Conservation (phyloP, 2,888 invertebrate genomes). For the Lagria hirta region DNA sequence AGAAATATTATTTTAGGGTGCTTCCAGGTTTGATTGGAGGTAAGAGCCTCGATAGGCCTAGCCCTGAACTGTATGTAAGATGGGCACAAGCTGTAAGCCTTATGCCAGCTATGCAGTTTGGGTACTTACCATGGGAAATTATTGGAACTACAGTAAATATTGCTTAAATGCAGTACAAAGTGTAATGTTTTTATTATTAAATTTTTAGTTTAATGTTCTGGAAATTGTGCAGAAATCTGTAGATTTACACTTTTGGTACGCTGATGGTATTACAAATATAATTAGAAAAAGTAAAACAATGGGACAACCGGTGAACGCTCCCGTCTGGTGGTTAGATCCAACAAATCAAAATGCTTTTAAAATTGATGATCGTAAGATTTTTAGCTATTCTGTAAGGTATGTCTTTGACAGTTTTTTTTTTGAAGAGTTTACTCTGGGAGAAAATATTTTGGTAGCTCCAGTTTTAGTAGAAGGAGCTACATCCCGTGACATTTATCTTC, state of each 20-base stretch:
- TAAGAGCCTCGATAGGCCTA: constrained; percentile 46
- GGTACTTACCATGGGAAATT: constrained; percentile 71
- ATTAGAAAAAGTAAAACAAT: constrained; percentile 61
- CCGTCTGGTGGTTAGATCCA: constrained; percentile 82
- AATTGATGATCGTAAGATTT: constrained; percentile 59
- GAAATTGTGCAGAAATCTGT: constrained; percentile 64
- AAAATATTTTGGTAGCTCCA: constrained; percentile 74
- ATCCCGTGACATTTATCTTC: constrained; percentile 71
- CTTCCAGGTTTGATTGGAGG: constrained; percentile 16
- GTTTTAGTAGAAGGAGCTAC: constrained; percentile 63
- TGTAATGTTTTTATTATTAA: neutral
- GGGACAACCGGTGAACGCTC: constrained; percentile 73
- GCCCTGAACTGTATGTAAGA: constrained; percentile 67
- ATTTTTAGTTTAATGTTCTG: constrained; percentile 56
- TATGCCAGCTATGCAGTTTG: constrained; percentile 75
- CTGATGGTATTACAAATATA: constrained; percentile 62
- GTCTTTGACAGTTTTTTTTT: constrained; percentile 26
- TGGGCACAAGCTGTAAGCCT: constrained; percentile 76
- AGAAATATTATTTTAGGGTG: constrained; percentile 2
- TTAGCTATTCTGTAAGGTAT: no score
- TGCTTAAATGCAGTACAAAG: neutral
- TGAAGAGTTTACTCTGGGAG: constrained; percentile 76
- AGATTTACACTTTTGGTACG: constrained; percentile 63
- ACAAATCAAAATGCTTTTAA: constrained; percentile 61
- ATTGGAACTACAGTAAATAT: neutral